Evolutionary conservation across 2,113 vertebrate species (phyloP).

Genomic region (Stegastes partitus): DNA sequence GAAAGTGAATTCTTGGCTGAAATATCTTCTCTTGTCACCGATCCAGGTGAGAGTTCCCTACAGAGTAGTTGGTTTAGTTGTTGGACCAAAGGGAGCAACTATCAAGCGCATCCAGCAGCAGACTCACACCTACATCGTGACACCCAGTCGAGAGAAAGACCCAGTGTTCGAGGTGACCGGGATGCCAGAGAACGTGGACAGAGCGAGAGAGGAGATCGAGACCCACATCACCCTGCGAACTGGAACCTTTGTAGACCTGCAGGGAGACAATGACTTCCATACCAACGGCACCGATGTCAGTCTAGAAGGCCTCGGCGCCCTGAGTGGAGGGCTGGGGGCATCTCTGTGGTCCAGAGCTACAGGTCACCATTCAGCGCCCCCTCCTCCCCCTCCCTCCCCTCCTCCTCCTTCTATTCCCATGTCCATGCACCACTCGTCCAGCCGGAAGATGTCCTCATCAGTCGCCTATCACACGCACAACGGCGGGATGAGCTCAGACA

Average conservation of each 20-base stretch:
- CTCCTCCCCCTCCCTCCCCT: constrained; percentile 72
- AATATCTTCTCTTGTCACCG: neutral
- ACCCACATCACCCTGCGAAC: constrained; percentile 98
- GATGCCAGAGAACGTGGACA: constrained; percentile 98
- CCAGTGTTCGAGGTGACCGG: constrained; percentile 97
- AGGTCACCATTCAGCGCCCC: constrained; percentile 72
- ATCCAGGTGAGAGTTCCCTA: constrained; percentile 95
- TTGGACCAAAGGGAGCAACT: constrained; percentile 97
- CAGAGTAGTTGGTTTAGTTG: constrained; percentile 95
- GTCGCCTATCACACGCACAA: constrained; percentile 82
- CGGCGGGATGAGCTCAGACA: constrained; percentile 80
- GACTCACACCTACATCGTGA: constrained; percentile 98
- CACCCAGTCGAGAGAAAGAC: constrained; percentile 95
- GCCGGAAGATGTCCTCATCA: constrained; percentile 79
- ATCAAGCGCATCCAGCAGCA: constrained; percentile 98
- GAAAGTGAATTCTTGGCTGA: neutral
- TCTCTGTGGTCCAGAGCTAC: constrained; percentile 91
- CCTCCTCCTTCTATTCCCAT: constrained; percentile 69
- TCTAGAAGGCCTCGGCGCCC: constrained; percentile 89
- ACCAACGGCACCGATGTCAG: constrained; percentile 97
- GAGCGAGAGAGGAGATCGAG: constrained; percentile 96
- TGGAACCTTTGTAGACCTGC: constrained; percentile 92
- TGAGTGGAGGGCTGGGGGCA: constrained; percentile 81
- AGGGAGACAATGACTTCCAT: constrained; percentile 96
- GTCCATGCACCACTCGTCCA: constrained; percentile 75